Evolutionary conservation across 2,113 vertebrate genomes (phyloP).

Genomic region (Malurus elegans): DNA sequence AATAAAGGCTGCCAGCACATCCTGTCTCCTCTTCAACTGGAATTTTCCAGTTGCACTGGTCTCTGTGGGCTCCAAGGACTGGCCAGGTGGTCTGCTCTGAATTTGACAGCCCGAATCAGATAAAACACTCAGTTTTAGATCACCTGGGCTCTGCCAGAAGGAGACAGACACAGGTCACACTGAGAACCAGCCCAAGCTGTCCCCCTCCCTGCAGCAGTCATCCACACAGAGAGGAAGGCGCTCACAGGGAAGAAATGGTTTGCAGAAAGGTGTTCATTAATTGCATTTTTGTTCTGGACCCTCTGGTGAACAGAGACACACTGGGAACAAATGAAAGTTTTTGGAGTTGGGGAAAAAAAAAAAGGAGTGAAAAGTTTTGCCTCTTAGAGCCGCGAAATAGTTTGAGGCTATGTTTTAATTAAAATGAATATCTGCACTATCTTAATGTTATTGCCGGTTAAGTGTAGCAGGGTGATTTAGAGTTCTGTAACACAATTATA

Average conservation of each 20-base stretch:
- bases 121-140: background rate
- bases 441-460: slow-evolving; percentile 86
- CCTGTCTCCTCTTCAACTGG: background rate
- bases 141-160: background rate
- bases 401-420: slow-evolving; percentile 85
- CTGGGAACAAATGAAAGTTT: slow-evolving; percentile 66
- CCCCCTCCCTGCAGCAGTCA: slow-evolving; percentile 13
- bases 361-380: slow-evolving; percentile 66
- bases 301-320: slow-evolving; percentile 48
- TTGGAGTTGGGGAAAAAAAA: background rate
- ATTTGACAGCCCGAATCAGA: background rate
- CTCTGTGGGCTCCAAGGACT: background rate
- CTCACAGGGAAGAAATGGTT: background rate
- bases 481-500: slow-evolving; percentile 83
- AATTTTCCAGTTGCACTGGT: background rate
- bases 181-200: background rate
- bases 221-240: background rate
- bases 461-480: slow-evolving; percentile 83
- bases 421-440: slow-evolving; percentile 84
- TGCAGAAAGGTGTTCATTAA: slow-evolving; percentile 59
- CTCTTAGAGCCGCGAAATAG: slow-evolving; percentile 75
- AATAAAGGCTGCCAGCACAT: background rate
- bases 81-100: background rate
- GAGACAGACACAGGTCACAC: background rate
- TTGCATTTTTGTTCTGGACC: slow-evolving; percentile 57